Evolutionary conservation across 2,113 vertebrate genomes (phyloP), one percentile per base, ranked within the genome.

Genomic region (Onychostruthus taczanowskii): DNA sequence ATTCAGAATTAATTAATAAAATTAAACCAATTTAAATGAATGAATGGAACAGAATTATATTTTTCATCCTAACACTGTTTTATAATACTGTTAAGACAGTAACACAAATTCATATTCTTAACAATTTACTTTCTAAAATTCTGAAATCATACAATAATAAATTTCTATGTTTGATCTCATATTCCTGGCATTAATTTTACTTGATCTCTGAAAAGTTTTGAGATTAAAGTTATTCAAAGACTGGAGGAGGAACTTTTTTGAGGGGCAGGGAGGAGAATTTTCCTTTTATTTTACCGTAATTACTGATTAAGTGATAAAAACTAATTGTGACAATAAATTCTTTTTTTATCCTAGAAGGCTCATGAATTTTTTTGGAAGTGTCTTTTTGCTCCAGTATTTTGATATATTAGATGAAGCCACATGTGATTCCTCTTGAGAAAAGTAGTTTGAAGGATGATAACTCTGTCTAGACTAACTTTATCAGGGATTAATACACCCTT

Each of bases 401-500:
- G 70, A 94, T 96, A 94, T 37, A 88, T 96, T 94, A 92, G 74
- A 28, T 94, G 31, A 47, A 98, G 17, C 12, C 46, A 43, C 23
- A 47, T 56, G 33, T 87, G 33, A 69, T 70, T 87, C 26, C 10
- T 86, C 9, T 27, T 19, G 31, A 3, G 14, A 9, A 92, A 66
- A 14, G 30, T 23, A 73, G 50, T 92, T 94, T 98, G 95, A 91
- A 86, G 6, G 30, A 75, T 3, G 37, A 30, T 33, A 47, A 81
- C 44, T 20, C 7, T 87, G 22, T 58, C 14, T 19, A 35, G 6
- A 19, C 8, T 68, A 91, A 88, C 55, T 41, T 89, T 79, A 73
- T 66, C 21, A 62, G 63, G 52, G n/a, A 86, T 16, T 80, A 88
- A 93, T 64, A 94, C 31, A 96, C 93, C 90, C 83, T 96, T 94